These are phyloP conservation scores for Sebastes elongatus DNA, from an alignment of 2,797 vertebrate genomes.

Conservation along the genomic window DNA sequence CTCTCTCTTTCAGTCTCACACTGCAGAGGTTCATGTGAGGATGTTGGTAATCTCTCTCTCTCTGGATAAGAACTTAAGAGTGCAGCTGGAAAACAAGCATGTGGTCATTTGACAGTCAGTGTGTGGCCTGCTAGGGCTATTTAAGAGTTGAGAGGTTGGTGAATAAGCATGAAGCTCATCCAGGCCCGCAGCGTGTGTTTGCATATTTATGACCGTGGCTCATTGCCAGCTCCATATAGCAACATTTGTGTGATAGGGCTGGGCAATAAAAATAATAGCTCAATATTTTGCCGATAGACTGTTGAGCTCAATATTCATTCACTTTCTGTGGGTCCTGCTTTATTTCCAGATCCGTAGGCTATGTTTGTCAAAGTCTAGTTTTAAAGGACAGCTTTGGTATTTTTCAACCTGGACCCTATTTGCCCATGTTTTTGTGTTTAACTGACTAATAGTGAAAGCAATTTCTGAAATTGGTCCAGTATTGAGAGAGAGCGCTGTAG, in stretches of 20 bases:
- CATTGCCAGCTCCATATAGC: neutral
- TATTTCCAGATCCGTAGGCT: neutral
- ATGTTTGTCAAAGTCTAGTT: neutral
- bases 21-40: constrained; percentile 12
- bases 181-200: constrained; percentile 1
- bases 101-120: constrained; percentile 35
- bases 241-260: neutral
- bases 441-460: too few species aligned
- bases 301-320: neutral
- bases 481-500: too few species aligned
- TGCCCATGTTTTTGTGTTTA: too few species aligned
- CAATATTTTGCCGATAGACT: neutral
- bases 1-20: neutral
- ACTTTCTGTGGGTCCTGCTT: neutral
- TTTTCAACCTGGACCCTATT: too few species aligned
- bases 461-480: too few species aligned
- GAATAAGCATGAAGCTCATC: constrained; percentile 21
- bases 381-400: neutral
- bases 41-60: neutral
- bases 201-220: constrained; percentile 32
- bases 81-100: constrained; percentile 29
- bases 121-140: constrained; percentile 18
- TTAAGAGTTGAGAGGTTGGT: constrained; percentile 28
- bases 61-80: neutral
- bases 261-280: neutral